phyloP scores from a whole-genome alignment of 1,140 invertebrate species.

The Pteromalus puparum region DNA sequence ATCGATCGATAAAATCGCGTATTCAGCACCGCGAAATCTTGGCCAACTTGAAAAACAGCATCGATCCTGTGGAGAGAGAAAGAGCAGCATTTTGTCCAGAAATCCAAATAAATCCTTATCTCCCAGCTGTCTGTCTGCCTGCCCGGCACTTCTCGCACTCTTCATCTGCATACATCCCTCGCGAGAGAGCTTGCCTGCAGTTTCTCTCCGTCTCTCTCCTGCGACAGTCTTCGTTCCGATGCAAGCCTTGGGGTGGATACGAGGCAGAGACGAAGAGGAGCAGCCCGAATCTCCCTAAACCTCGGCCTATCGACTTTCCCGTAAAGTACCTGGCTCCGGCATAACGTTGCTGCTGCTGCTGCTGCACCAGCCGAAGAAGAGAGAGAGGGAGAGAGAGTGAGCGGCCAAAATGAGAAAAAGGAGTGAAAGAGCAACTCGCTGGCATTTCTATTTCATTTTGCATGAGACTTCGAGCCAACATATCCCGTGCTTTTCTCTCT shows the following conservation, averaged over 20 bases:
- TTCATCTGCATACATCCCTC: neutral
- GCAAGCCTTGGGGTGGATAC: neutral
- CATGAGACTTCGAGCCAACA: conserved; percentile 52
- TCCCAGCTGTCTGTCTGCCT: neutral
- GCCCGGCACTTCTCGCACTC: neutral
- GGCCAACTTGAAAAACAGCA: neutral
- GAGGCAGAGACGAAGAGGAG: conserved; percentile 45
- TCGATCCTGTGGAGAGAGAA: neutral
- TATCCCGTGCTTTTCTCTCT: conserved; percentile 19
- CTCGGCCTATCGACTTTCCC: conserved; percentile 56
- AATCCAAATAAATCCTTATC: conserved; percentile 30
- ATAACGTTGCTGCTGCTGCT: neutral
- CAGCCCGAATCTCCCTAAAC: conserved; percentile 56
- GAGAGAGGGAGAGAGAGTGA: conserved; percentile 48
- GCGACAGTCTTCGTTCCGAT: neutral
- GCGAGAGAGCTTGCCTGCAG: too few relatives aligned
- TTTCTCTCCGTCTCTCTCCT: neutral
- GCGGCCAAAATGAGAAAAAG: conserved; percentile 11
- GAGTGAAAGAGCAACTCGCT: conserved; percentile 10
- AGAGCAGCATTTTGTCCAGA: neutral
- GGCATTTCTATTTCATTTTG: conserved; percentile 59
- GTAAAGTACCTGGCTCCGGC: conserved; percentile 44
- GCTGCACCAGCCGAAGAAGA: neutral
- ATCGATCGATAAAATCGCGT: too few relatives aligned
- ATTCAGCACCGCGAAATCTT: neutral